Conservation (phyloP, 2,797 vertebrate species). For the Valencia hispanica region DNA sequence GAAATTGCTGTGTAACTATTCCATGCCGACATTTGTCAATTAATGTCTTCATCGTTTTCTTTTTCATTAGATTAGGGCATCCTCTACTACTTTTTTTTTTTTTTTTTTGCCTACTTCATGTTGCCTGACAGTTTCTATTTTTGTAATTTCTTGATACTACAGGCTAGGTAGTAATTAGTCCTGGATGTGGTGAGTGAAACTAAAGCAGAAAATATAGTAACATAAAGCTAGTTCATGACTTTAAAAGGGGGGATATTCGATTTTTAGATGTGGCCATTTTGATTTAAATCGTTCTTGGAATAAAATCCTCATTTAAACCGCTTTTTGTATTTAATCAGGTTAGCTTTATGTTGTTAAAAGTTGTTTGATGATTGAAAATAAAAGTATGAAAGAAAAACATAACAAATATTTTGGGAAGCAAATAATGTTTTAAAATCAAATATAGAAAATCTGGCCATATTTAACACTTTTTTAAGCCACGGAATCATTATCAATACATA, state of each 20-base stretch:
- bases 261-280: not conserved
- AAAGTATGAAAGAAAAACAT: not conserved
- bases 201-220: not conserved
- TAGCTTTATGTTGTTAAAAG: not conserved
- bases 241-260: not conserved
- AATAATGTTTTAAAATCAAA: not conserved
- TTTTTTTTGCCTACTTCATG: not conserved
- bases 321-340: not conserved
- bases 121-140: not conserved
- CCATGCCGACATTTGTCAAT: not conserved
- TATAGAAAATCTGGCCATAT: not conserved
- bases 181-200: not conserved
- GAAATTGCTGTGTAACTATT: not conserved
- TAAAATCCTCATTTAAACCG: not conserved
- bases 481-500: not conserved
- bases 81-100: too few species aligned
- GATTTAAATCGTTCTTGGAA: not conserved
- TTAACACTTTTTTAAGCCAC: not conserved
- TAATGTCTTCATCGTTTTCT: too few species aligned
- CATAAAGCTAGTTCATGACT: not conserved
- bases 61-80: not conserved
- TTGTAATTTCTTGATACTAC: not conserved
- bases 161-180: not conserved
- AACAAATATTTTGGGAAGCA: not conserved
- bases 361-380: not conserved